Evolutionary conservation across 2,797 vertebrate genomes (phyloP), one percentile per base, ranked within the genome.

Genomic region (Cirrhinus mrigala): DNA sequence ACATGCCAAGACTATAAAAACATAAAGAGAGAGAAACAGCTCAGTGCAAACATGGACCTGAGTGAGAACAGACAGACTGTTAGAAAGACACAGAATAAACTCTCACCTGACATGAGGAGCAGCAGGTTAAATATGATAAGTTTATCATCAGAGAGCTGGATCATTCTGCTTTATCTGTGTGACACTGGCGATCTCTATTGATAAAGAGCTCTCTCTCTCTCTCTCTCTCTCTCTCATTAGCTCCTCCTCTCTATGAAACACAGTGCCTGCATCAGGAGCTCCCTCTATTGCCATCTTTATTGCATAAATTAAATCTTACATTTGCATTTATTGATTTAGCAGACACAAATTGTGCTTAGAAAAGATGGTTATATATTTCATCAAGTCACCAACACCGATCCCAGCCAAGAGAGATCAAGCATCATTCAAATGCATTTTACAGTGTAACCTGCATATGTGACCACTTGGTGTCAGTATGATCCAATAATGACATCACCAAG

Each of bases 21-120:
- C 12, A 70, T n/a, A 16, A 22, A 70, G 69, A 71, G 40, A 70
- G 27, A 79, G 10, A 70, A 15, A 71, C 69, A 71, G 12, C 22
- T 71, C 40, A 46, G 69, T 15, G 12, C 37, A 46, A 46, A 71
- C 69, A 24, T 1, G 69, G 69, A 71, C 40, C 40, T 71, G 69
- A 70, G 24, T 71, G 69, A 71, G 69, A 71, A 46, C 68, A 70
- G 37, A 18, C 16, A 54, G 2, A 54, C 50, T 54, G 50, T 1
- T 4, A 18, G 29, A 78, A 0, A 78, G 1, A 77, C 20, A 70
- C 14, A 56, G n/a, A 44, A 78, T 58, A 64, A 82, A 52, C 46
- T 58, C 70, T 82, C 62, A 74, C 81, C 81, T 82, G 81, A 60
- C 24, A 50, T 16, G 52, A 73, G 24, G 69, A 82, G 24, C 56